Evolutionary conservation across 2,888 invertebrate genomes (phyloP).

Genomic region (Chouioia cunea): DNA sequence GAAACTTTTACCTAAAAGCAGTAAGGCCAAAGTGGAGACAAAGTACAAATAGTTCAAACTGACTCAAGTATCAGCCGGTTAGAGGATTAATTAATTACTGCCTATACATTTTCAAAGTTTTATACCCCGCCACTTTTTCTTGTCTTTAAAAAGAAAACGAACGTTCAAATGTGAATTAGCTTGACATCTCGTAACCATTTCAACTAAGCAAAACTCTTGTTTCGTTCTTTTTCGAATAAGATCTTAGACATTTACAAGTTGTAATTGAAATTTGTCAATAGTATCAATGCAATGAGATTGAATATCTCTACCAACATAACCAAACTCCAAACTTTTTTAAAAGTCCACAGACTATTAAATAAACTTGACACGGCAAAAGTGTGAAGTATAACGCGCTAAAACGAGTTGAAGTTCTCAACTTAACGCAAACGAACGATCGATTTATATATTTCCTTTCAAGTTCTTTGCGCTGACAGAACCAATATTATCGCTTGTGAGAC

Average conservation of each 20-base stretch:
- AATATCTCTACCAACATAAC: no score
- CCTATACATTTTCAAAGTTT: constrained; percentile 19
- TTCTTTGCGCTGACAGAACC: neutral
- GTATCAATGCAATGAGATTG: no score
- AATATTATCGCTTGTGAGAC: neutral
- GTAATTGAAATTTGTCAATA: neutral
- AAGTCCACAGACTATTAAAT: no score
- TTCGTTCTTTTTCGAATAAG: no score
- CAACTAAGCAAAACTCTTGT: no score
- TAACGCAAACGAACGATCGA: constrained; percentile 8
- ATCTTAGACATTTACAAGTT: no score
- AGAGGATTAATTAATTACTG: constrained; percentile 39
- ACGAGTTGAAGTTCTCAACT: neutral
- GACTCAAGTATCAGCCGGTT: constrained; percentile 35
- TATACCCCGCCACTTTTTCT: neutral
- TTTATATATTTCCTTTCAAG: neutral
- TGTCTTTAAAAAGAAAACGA: no score
- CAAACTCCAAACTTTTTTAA: no score
- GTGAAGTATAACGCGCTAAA: constrained; percentile 31
- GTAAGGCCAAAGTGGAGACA: constrained; percentile 1
- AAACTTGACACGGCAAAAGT: neutral
- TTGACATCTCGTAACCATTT: no score
- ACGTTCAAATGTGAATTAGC: no score
- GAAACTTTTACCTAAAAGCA: constrained; percentile 23
- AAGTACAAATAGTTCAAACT: constrained; percentile 39